Evolutionary conservation across 2,113 vertebrate species (phyloP).

Genomic region (Rhineura floridana): DNA sequence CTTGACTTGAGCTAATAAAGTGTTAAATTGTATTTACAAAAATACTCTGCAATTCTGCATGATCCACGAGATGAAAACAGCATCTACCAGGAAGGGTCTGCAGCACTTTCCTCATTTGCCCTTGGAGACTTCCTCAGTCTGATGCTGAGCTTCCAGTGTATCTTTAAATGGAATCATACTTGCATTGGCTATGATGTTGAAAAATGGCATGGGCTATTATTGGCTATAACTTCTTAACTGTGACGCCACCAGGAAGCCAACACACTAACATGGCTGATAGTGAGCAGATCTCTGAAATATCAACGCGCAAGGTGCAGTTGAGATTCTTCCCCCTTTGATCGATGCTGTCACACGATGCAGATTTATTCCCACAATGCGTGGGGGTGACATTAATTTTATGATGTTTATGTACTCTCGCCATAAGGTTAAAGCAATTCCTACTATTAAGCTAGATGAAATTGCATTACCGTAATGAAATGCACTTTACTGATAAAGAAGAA

Average conservation of each 20-base stretch:
- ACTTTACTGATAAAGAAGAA: slow-evolving; percentile 85
- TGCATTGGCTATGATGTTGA: slow-evolving; percentile 24
- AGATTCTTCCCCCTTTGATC: slow-evolving; percentile 73
- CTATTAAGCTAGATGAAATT: slow-evolving; percentile 84
- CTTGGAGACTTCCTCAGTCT: slow-evolving; percentile 2
- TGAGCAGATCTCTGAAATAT: slow-evolving; percentile 49
- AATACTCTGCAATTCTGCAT: not conserved
- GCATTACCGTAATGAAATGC: slow-evolving; percentile 87
- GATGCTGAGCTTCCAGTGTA: not conserved
- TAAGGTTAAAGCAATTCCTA: slow-evolving; percentile 85
- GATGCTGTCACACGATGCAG: slow-evolving; percentile 74
- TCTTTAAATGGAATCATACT: slow-evolving; percentile 34
- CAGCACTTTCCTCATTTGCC: slow-evolving; percentile 5
- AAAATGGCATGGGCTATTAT: slow-evolving; percentile 24
- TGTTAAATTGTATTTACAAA: not conserved
- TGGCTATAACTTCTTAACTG: slow-evolving; percentile 40
- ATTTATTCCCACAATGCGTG: slow-evolving; percentile 75
- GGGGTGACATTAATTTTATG: slow-evolving; percentile 81
- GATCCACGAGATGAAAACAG: not conserved
- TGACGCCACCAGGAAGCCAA: slow-evolving; percentile 47
- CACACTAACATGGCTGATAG: slow-evolving; percentile 37
- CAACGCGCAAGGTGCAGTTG: slow-evolving; percentile 50
- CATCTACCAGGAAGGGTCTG: not conserved
- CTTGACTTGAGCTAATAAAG: not conserved
- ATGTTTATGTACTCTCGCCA: slow-evolving; percentile 81